Evolutionary conservation across 2,797 vertebrate species (phyloP), one percentile per base, ranked within the genome.

Genomic region (Falco peregrinus): DNA sequence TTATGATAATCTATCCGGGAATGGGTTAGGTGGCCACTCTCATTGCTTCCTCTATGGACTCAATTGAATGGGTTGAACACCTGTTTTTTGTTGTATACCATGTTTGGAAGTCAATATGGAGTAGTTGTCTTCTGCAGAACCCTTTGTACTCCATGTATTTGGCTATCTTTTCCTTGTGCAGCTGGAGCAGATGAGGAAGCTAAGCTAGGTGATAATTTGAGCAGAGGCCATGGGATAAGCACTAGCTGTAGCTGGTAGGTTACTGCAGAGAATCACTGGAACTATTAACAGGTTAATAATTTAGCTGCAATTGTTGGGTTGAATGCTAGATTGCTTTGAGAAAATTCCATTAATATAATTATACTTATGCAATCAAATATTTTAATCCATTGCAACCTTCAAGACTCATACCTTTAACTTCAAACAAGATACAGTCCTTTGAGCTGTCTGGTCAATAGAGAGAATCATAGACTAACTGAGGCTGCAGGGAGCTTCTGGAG

Each of bases 261-360:
- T 92, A 45, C 53, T 82, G 87, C 20, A 79, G 83, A 69, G 61
- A 79, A 87, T 74, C 48, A 47, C 64, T 93, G 75, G 77, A 91
- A 71, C 47, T 63, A 59, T 45, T 70, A 83, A 56, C 51, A 63
- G 35, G 78, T 96, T 94, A 94, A 95, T 95, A 2, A 90, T 93
- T 93, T 91, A 96, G 53, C 87, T 88, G 26, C 2, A 1, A 74
- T 87, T 68, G 50, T 77, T 87, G 48, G 60, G 12, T 87, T 85
- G 82, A 95, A 89, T 77, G 75, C 78, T 93, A 84, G 43, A 69
- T 60, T 94, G 84, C 75, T 87, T 91, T 87, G 53, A 95, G 60
- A 95, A 95, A 93, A 88, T 88, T 77, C 87, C 74, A 63, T 59
- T 92, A 85, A 88, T 90, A 54, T 84, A 76, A 83, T 84, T 92